These are phyloP conservation scores for Drosophila tristis DNA, from an alignment of 1,140 invertebrate species.

Conservation along the genomic window DNA sequence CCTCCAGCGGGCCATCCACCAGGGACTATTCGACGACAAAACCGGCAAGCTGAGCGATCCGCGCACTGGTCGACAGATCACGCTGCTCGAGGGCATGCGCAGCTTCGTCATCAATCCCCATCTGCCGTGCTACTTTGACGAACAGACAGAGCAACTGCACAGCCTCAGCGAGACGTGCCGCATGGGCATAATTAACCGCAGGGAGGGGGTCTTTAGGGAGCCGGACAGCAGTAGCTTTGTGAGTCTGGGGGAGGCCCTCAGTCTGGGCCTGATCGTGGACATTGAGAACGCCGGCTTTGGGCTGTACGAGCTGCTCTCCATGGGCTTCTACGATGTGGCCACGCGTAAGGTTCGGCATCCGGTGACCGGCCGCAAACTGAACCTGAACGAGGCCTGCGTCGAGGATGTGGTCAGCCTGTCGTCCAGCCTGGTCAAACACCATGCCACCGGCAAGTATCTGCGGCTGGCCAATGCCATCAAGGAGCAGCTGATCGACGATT, in stretches of 20 bases:
- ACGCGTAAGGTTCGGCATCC: slow-evolving; percentile 93
- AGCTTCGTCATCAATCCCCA: slow-evolving; percentile 91
- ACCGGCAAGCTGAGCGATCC: slow-evolving; percentile 93
- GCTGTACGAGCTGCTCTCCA: slow-evolving; percentile 92
- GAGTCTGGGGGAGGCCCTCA: slow-evolving; percentile 89
- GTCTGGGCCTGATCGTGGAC: slow-evolving; percentile 91
- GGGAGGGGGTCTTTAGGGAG: slow-evolving; percentile 91
- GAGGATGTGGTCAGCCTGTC: slow-evolving; percentile 93
- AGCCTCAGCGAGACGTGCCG: slow-evolving; percentile 91
- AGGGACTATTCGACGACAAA: slow-evolving; percentile 92
- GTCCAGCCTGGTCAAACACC: slow-evolving; percentile 91
- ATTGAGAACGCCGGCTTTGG: slow-evolving; percentile 92
- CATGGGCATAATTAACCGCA: slow-evolving; percentile 92
- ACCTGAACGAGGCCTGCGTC: slow-evolving; percentile 91
- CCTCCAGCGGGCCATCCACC: slow-evolving; percentile 93
- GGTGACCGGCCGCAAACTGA: slow-evolving; percentile 89
- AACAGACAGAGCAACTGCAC: slow-evolving; percentile 88
- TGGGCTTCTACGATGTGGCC: slow-evolving; percentile 91
- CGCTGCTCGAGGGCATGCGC: slow-evolving; percentile 93
- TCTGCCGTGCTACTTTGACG: slow-evolving; percentile 92
- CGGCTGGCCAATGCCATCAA: slow-evolving; percentile 91
- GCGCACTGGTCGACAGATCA: slow-evolving; percentile 89
- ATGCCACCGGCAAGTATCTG: slow-evolving; percentile 89
- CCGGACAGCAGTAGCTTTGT: slow-evolving; percentile 88
- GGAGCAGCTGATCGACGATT: slow-evolving; percentile 89